A percentile compares a stretch with the other conserved stretches of the same genome.
Conservation (phyloP, 2,797 vertebrate species). For the Cetoscarus ocellatus region DNA sequence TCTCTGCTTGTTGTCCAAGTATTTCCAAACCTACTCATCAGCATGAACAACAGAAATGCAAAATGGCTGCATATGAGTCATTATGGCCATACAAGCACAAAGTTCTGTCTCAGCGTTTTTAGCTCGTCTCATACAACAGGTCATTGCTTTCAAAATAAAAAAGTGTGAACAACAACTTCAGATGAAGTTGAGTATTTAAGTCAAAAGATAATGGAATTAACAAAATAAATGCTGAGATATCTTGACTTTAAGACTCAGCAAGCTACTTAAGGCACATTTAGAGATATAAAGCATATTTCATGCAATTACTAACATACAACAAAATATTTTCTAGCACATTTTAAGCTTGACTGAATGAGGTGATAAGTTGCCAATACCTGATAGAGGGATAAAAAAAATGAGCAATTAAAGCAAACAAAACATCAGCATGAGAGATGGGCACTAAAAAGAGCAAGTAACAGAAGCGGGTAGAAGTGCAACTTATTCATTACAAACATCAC, state of each 20-base stretch:
- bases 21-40: constrained; percentile 7
- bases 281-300: too few species aligned
- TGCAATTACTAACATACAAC: too few species aligned
- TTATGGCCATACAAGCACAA: background rate
- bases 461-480: constrained; percentile 20
- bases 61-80: constrained; percentile 9
- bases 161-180: background rate
- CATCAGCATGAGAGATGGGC: background rate
- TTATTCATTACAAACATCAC: constrained; percentile 2
- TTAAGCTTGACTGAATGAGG: background rate
- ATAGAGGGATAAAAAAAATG: background rate
- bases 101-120: background rate
- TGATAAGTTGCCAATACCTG: background rate
- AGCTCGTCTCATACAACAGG: background rate
- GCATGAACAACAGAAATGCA: background rate
- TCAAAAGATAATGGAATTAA: background rate
- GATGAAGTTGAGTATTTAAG: background rate
- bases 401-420: background rate
- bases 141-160: background rate
- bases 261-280: background rate
- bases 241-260: background rate
- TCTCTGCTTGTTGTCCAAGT: background rate
- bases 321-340: too few species aligned
- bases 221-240: too few species aligned
- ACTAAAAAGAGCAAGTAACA: constrained; percentile 15